These are phyloP conservation scores for Serinus canaria DNA, from an alignment of 2,113 vertebrate species.

Conservation along the genomic window DNA sequence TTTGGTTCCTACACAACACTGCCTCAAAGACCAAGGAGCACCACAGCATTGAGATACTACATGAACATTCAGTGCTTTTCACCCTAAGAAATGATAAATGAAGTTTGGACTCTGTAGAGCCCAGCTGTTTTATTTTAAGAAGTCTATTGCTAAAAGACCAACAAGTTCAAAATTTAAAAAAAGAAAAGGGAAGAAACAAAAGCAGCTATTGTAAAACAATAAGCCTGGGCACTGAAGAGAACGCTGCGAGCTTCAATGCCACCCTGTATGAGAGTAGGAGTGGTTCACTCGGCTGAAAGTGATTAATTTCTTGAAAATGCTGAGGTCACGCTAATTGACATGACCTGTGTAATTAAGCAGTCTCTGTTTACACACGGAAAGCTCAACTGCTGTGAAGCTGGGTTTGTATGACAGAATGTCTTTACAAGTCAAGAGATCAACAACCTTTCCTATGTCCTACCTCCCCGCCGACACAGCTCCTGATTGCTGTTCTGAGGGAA, in stretches of 20 bases:
- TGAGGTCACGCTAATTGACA: conserved; percentile 84
- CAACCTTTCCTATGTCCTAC: conserved; percentile 75
- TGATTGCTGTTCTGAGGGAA: conserved; percentile 71
- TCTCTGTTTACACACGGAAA: conserved; percentile 80
- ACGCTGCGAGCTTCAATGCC: conserved; percentile 47
- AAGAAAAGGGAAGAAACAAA: neutral
- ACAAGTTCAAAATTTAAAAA: neutral
- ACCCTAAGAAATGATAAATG: neutral
- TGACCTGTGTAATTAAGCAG: conserved; percentile 84
- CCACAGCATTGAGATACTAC: neutral
- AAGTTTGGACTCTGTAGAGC: neutral
- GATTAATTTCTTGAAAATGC: conserved; percentile 82
- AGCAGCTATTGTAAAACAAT: conserved; percentile 49
- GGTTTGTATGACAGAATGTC: conserved; percentile 78
- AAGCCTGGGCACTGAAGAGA: conserved; percentile 31
- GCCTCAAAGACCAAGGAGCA: neutral
- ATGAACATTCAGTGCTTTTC: neutral
- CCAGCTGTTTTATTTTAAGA: conserved; percentile 22
- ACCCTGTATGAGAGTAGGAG: conserved; percentile 63
- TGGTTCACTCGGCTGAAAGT: conserved; percentile 59
- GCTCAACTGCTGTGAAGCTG: conserved; percentile 71
- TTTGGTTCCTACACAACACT: neutral
- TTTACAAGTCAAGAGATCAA: conserved; percentile 82
- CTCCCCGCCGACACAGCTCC: conserved; percentile 68
- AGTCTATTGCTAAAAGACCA: conserved; percentile 24